A percentile compares a stretch with the other conserved stretches of the same genome.
These are phyloP conservation scores for Amphiura filiformis DNA, from an alignment of 35 echinoderm and acorn worm species.

Conservation along the genomic window DNA sequence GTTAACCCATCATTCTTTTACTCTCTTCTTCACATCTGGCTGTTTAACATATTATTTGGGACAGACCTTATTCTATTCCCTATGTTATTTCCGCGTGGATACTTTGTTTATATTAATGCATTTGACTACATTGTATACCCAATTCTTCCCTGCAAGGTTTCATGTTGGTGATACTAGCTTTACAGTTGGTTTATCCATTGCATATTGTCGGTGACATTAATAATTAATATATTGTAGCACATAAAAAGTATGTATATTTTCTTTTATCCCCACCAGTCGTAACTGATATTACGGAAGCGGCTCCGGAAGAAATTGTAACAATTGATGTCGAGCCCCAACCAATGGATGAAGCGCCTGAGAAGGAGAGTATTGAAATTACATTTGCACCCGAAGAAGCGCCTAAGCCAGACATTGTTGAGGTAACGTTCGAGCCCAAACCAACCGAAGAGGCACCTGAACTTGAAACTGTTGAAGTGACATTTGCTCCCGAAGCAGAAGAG, in stretches of 20 bases:
- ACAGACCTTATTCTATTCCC: no score
- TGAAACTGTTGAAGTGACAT: background rate
- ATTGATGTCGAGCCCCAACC: background rate
- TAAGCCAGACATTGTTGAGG: background rate
- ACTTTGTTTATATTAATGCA: no score
- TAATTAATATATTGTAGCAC: background rate
- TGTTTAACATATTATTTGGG: no score
- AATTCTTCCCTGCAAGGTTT: no score
- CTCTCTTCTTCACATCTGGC: no score
- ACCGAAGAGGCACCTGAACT: no score
- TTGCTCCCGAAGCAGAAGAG: background rate
- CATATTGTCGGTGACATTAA: background rate
- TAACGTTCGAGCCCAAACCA: no score
- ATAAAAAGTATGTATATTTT: background rate
- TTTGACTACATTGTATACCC: no score
- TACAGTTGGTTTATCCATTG: no score
- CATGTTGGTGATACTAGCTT: no score
- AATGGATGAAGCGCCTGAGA: background rate
- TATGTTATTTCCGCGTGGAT: no score
- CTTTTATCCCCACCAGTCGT: background rate
- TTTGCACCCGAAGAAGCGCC: background rate
- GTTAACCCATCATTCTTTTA: no score
- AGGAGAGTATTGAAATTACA: background rate
- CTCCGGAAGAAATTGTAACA: background rate
- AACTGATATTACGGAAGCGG: background rate